A percentile compares a stretch with the other conserved stretches of the same genome.
Conservation (phyloP, 2,797 vertebrate genomes). For the Heterohyrax brucei region DNA sequence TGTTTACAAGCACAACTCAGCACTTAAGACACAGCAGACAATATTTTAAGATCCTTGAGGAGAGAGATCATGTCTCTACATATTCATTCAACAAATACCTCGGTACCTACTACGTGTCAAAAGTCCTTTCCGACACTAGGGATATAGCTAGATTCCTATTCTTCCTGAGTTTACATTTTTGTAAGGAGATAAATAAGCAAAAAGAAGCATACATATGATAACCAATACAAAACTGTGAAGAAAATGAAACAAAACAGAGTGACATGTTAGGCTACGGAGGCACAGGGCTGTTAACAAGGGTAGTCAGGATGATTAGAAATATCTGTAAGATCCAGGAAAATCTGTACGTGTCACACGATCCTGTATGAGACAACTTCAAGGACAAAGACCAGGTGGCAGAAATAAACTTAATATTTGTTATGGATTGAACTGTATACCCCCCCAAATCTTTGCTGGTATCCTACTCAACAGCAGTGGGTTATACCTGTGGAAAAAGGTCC, state of each 20-base stretch:
- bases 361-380: not conserved
- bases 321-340: not conserved
- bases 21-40: not conserved
- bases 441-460: not conserved
- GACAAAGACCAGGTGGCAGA: not conserved
- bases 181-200: slow-evolving; percentile 27
- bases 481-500: not conserved
- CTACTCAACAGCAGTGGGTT: no score
- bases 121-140: not conserved
- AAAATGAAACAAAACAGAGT: slow-evolving; percentile 12
- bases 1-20: not conserved
- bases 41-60: not conserved
- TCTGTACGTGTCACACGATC: not conserved
- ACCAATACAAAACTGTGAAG: not conserved
- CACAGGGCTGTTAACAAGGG: not conserved
- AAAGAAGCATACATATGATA: not conserved
- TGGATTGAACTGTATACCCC: not conserved
- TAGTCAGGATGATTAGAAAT: not conserved
- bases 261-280: not conserved
- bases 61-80: not conserved
- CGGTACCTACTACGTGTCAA: not conserved
- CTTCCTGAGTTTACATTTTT: not conserved
- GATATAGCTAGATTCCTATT: not conserved
- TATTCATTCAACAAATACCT: slow-evolving; percentile 31
- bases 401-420: not conserved